Evolutionary conservation across 2,888 invertebrate genomes (phyloP).

Genomic region (Graphium colonna): DNA sequence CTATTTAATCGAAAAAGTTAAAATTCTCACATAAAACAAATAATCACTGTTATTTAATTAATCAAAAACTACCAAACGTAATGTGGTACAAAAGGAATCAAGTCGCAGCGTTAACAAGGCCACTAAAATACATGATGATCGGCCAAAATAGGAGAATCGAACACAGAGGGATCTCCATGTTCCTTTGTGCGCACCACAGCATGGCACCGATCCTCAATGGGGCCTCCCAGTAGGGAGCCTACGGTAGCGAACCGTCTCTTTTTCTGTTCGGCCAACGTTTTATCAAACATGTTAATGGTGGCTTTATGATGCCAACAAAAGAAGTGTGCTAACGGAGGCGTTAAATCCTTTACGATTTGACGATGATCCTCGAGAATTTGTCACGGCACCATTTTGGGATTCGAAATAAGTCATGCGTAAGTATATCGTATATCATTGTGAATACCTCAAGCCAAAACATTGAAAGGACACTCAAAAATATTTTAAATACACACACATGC

Average conservation of each 20-base stretch:
- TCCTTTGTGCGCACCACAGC: constrained; percentile 59
- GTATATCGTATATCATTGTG: constrained; percentile 13
- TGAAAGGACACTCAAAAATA: constrained; percentile 3
- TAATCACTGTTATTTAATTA: constrained; percentile 11
- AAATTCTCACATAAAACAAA: neutral
- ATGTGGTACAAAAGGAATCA: constrained; percentile 28
- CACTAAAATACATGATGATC: constrained; percentile 43
- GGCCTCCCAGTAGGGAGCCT: constrained; percentile 65
- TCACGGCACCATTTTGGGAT: constrained; percentile 57
- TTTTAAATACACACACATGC: constrained; percentile 64
- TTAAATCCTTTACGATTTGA: constrained; percentile 80
- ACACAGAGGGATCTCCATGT: constrained; percentile 47
- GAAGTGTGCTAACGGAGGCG: constrained; percentile 78
- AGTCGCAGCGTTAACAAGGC: constrained; percentile 46
- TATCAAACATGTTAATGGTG: constrained; percentile 79
- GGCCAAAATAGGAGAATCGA: constrained; percentile 50
- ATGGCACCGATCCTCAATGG: constrained; percentile 62
- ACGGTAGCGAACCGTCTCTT: constrained; percentile 72
- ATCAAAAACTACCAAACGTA: constrained; percentile 4
- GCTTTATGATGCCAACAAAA: constrained; percentile 76
- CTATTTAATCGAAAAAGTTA: too few relatives aligned
- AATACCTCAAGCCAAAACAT: constrained; percentile 10
- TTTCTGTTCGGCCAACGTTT: constrained; percentile 70
- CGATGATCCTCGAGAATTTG: constrained; percentile 72
- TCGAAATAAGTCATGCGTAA: constrained; percentile 48